These are phyloP conservation scores for Rotaria sp. DNA, from an alignment of 2,888 invertebrate species.

Conservation along the genomic window DNA sequence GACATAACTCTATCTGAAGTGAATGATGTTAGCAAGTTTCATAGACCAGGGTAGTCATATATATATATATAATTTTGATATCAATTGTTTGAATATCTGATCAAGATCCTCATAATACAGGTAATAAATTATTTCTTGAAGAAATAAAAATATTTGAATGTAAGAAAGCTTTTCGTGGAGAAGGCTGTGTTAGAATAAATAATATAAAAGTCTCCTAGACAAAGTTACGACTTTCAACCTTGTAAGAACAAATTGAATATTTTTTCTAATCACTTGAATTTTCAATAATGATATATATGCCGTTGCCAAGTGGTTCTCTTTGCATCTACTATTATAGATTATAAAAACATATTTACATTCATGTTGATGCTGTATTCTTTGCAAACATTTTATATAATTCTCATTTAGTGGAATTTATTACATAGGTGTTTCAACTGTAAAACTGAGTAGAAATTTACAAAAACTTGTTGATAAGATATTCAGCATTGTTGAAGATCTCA, in stretches of 20 bases:
- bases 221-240: neutral
- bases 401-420: too few species aligned
- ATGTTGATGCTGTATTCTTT: too few species aligned
- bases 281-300: too few species aligned
- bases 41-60: neutral
- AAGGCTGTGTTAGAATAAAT: neutral
- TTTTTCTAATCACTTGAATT: too few species aligned
- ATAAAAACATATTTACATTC: too few species aligned
- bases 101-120: neutral
- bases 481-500: neutral
- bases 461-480: neutral
- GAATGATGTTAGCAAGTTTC: neutral
- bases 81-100: neutral
- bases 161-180: neutral
- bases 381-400: too few species aligned
- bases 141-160: neutral
- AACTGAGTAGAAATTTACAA: neutral
- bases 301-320: too few species aligned
- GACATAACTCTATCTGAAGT: neutral
- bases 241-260: neutral
- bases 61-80: too few species aligned
- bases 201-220: neutral
- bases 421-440: too few species aligned
- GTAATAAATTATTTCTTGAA: neutral
- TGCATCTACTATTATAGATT: too few species aligned